phyloP scores from a whole-genome alignment of 1,140 invertebrate genomes.

The Drosophila ficusphila region DNA sequence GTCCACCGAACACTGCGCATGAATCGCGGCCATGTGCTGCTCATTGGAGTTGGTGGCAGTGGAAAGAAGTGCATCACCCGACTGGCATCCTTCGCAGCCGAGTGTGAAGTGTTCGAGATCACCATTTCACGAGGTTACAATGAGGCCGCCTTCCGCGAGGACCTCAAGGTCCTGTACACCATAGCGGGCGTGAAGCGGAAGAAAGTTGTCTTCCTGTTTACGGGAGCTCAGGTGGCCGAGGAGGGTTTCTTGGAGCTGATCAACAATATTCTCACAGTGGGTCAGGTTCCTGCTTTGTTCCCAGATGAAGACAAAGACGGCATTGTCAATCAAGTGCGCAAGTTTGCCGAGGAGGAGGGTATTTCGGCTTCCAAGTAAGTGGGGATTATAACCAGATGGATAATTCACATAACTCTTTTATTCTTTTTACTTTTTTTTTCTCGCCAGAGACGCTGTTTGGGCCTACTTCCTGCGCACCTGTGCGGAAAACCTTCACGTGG shows the following conservation, averaged over 20 bases:
- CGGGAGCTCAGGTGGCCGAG: conserved; percentile 88
- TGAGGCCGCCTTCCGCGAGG: conserved; percentile 92
- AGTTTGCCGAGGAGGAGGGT: conserved; percentile 88
- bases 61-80: conserved; percentile 91
- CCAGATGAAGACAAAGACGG: conserved; percentile 94
- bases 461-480: conserved; percentile 92
- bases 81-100: conserved; percentile 90
- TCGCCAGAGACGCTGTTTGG: conserved; percentile 90
- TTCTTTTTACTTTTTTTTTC: too few species aligned
- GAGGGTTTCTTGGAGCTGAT: conserved; percentile 95
- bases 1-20: conserved; percentile 93
- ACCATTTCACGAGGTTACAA: conserved; percentile 92
- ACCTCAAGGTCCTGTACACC: conserved; percentile 92
- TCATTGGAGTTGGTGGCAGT: conserved; percentile 94
- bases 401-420: too few species aligned
- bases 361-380: conserved; percentile 88
- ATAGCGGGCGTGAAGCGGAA: conserved; percentile 90
- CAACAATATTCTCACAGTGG: conserved; percentile 95
- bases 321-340: conserved; percentile 88
- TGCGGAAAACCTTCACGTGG: conserved; percentile 93
- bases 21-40: conserved; percentile 92
- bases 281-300: conserved; percentile 93
- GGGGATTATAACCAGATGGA: not conserved
- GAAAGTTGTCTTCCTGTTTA: conserved; percentile 93
- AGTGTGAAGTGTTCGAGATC: conserved; percentile 93